Evolutionary conservation across 2,797 vertebrate species (phyloP), one percentile per base, ranked within the genome.

Genomic region (Chrosomus eos): DNA sequence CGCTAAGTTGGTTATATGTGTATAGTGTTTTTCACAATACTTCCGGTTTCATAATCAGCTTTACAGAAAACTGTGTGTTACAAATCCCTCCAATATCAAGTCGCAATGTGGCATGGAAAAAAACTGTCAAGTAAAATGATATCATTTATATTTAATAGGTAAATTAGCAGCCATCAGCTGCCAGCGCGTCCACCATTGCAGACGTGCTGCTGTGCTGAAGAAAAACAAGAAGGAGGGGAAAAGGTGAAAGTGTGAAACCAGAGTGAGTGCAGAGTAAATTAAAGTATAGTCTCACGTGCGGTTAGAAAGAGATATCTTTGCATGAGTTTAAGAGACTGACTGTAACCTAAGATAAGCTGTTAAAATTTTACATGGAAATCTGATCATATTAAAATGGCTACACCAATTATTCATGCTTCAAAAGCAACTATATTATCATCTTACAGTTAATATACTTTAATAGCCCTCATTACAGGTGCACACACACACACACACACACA

Each of bases 381-480:
- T 81, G 74, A 89, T 89, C 85, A 85, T 85, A 85, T 87, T 81
- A 84, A 88, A 86, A 86, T 67, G 13, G 67, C 31, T 45, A 55
- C 64, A 21, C 13, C 26, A 45, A 86, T 64, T 38, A 51, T 48
- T 73, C 40, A 58, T 6, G 38, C 83, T 81, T 67, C 55, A 85
- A 67, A 73, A 77, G 28, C 43, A 38, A 40, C 1, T 19, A 33
- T 51, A 43, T 16, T 84, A 36, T 78, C 66, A 84, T 71, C 26
- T 58, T 70, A 45, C 9, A 58, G 48, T 18, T 78, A 45, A 83
- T 76, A 67, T 40, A 71, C 16, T 55, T 81, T 71, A 80, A 55
- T 81, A 43, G 31, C 45, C 23, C 48, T 55, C 66, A 71, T 81
- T 38, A 66, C 38, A 73, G 43, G 28, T 48, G 40, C 8, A 31